Evolutionary conservation across 2,113 vertebrate genomes (phyloP).

Genomic region (Grallaria varia): DNA sequence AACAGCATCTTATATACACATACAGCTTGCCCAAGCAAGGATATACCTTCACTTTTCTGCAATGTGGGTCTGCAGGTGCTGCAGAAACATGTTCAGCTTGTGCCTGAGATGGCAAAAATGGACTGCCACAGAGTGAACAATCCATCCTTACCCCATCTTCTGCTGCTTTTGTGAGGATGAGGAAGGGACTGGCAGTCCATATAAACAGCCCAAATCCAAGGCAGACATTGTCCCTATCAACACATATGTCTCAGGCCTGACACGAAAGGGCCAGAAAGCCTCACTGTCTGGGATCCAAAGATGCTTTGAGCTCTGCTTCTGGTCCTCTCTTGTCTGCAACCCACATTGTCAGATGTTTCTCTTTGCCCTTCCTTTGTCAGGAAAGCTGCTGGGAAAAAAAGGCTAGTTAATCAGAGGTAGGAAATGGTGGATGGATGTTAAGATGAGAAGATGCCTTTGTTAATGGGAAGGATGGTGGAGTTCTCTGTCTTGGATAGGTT

Average conservation of each 20-base stretch:
- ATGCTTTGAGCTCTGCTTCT: not conserved
- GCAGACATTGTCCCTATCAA: not conserved
- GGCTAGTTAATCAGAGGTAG: not conserved
- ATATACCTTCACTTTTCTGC: not conserved
- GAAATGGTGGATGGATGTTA: not conserved
- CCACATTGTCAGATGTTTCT: not conserved
- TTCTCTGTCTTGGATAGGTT: not conserved
- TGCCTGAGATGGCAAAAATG: not conserved
- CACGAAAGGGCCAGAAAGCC: not conserved
- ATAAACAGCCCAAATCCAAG: not conserved
- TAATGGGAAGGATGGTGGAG: not conserved
- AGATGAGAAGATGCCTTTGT: not conserved
- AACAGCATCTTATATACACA: not conserved
- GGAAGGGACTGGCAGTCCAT: not conserved
- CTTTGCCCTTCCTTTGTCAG: not conserved
- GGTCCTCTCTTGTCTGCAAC: not conserved
- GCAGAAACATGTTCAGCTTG: not conserved
- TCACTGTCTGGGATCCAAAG: not conserved
- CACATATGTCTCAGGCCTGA: not conserved
- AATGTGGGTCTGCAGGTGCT: not conserved
- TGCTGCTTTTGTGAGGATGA: not conserved
- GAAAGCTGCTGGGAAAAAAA: not conserved
- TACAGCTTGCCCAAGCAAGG: not conserved
- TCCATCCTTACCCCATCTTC: not conserved
- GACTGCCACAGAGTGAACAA: not conserved